These are phyloP conservation scores for Mellivora capensis DNA, from an alignment of 2,113 vertebrate species.

Conservation along the genomic window DNA sequence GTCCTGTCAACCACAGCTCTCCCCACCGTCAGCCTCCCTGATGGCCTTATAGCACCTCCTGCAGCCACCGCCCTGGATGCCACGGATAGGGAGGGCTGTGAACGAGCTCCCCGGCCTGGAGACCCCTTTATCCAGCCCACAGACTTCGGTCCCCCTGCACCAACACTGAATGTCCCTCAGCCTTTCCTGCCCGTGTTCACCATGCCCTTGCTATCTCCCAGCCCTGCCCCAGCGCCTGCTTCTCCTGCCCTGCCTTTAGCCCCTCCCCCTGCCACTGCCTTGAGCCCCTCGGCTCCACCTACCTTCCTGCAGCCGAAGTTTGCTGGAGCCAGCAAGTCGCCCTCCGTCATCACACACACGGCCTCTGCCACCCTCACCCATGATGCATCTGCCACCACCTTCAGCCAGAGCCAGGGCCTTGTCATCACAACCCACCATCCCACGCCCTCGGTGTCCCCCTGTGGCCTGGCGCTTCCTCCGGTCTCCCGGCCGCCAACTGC, in stretches of 20 bases:
- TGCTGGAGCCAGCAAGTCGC: slow-evolving; percentile 69
- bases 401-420: slow-evolving; percentile 87
- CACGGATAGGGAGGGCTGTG: neutral
- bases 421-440: slow-evolving; percentile 78
- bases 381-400: slow-evolving; percentile 85
- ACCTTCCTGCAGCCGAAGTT: slow-evolving; percentile 77
- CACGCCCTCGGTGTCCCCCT: slow-evolving; percentile 65
- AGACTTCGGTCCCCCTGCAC: slow-evolving; percentile 73
- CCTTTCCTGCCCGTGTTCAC: slow-evolving; percentile 80
- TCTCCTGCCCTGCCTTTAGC: slow-evolving; percentile 68
- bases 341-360: slow-evolving; percentile 88
- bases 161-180: slow-evolving; percentile 70
- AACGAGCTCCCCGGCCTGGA: neutral
- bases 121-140: slow-evolving; percentile 78
- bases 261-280: slow-evolving; percentile 70
- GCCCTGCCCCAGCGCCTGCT: slow-evolving; percentile 55
- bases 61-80: slow-evolving; percentile 77
- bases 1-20: slow-evolving; percentile 77
- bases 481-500: slow-evolving; percentile 54
- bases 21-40: slow-evolving; percentile 77
- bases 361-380: slow-evolving; percentile 86
- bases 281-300: slow-evolving; percentile 65
- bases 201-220: slow-evolving; percentile 74
- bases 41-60: slow-evolving; percentile 81
- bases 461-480: slow-evolving; percentile 78